These are phyloP conservation scores for Crotalus horridus DNA, from an alignment of 2,113 vertebrate species.

Conservation along the genomic window DNA sequence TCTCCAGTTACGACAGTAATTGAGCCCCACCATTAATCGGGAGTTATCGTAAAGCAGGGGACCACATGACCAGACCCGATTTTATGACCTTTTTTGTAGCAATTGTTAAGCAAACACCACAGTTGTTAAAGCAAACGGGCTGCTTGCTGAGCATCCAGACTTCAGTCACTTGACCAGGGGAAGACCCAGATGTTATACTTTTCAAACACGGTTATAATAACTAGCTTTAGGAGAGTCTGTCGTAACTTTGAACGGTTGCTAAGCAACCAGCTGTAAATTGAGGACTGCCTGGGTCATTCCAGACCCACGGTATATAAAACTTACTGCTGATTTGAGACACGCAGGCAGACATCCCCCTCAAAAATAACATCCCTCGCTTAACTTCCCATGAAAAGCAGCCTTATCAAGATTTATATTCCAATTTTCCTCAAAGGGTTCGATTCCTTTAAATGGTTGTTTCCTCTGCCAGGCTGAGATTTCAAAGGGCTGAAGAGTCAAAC, in stretches of 20 bases:
- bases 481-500: neutral
- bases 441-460: neutral
- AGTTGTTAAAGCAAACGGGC: neutral
- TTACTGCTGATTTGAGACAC: neutral
- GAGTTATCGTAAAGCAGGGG: too few relatives aligned
- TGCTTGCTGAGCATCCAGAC: neutral
- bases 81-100: neutral
- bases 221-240: neutral
- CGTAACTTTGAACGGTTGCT: neutral
- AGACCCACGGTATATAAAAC: neutral
- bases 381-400: neutral
- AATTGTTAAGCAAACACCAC: neutral
- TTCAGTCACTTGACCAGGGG: neutral
- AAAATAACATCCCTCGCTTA: neutral
- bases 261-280: neutral
- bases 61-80: neutral
- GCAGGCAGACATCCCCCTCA: neutral
- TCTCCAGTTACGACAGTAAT: neutral
- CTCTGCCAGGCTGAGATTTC: neutral
- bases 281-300: neutral
- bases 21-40: too few relatives aligned
- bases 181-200: neutral
- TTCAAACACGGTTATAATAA: neutral
- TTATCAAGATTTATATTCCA: neutral
- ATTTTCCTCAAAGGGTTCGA: neutral